Base-by-base conservation (phyloP, 2,797 vertebrate species). In the Brachymystax lenok region DNA sequence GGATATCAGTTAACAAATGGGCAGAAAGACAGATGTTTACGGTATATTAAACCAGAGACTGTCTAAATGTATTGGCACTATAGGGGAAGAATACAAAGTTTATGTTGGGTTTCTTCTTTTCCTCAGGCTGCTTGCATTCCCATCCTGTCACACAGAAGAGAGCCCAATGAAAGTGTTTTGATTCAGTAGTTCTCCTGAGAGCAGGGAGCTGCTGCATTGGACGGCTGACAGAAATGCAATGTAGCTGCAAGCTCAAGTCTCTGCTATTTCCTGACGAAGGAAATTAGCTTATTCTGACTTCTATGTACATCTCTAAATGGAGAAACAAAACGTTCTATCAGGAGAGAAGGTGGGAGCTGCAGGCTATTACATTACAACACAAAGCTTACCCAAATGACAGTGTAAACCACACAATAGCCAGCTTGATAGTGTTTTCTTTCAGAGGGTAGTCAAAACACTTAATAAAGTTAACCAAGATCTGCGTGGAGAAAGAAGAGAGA, bases 371-470 rank as follows among this genome's bases (percentile, higher is more conserved):
- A 76, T 59, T 1, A 13, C 40, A 46, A 78, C 56, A 78, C 80
- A 73, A 77, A 51, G 85, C 96, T 97, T 94, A 99, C 98, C 98
- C 98, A 73, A 99, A 99, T 52, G 98, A 99, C 77, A 99, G 82
- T 0, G 96, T 98, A 92, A 98, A 95, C 98, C 98, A 99, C 40
- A 99, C 97, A 75, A 94, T 88, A n/a, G 96, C 96, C 35, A 99
- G 95, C 76, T 97, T 97, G 76, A 94, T 94, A 0, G 96, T 98
- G 85, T 96, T 99, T 75, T 98, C 96, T 88, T 94, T 94, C 89
- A 99, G 94, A 0, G 97, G 98, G 86, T 98, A 98, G 90, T 96
- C 95, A 92, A 99, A 99, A 88, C 98, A 99, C 86, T 95, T 97
- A 95, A 95, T 94, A 80, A 99, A 96, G 0, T 96, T 99, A 88